phyloP scores from a whole-genome alignment of 2,888 invertebrate genomes.

The Caenorhabditis afra region DNA sequence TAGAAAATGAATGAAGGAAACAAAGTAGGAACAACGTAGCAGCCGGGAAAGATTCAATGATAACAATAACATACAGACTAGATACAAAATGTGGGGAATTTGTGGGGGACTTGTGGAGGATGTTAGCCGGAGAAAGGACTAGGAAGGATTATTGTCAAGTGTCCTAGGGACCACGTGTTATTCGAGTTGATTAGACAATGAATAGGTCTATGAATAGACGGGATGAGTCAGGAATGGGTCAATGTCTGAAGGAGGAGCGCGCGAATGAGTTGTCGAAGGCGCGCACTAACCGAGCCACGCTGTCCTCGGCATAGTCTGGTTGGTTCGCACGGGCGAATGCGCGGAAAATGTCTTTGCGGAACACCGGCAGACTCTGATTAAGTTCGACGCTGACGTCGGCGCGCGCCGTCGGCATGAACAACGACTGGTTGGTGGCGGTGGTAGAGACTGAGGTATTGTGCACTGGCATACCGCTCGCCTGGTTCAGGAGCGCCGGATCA shows the following conservation, averaged over 20 bases:
- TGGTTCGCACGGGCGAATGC: slow-evolving; percentile 43
- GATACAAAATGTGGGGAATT: slow-evolving; percentile 38
- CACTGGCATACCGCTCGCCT: slow-evolving; percentile 24
- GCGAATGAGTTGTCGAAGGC: slow-evolving; percentile 9
- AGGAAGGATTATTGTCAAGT: slow-evolving; percentile 20
- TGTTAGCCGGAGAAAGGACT: slow-evolving; percentile 1
- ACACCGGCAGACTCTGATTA: slow-evolving; percentile 47
- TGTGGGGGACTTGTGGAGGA: slow-evolving; percentile 14
- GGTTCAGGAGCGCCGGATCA: slow-evolving; percentile 20
- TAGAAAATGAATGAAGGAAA: slow-evolving; percentile 16
- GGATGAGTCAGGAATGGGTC: neutral
- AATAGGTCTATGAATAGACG: slow-evolving; percentile 9
- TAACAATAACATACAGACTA: slow-evolving; percentile 58
- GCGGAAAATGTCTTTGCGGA: slow-evolving; percentile 35
- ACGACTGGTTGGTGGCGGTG: slow-evolving; percentile 24
- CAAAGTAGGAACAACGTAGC: slow-evolving; percentile 28
- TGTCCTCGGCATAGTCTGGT: slow-evolving; percentile 7
- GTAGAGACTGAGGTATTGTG: slow-evolving; percentile 10
- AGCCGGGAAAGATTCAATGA: slow-evolving; percentile 38
- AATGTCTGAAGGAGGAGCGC: neutral
- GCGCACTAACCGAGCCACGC: slow-evolving; percentile 9
- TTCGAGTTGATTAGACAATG: slow-evolving; percentile 47
- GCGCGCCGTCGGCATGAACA: slow-evolving; percentile 28
- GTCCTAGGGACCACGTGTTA: slow-evolving; percentile 41
- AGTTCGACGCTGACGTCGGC: slow-evolving; percentile 39